These are phyloP conservation scores for Calidris pygmaea DNA, from an alignment of 2,113 vertebrate genomes.

Conservation along the genomic window DNA sequence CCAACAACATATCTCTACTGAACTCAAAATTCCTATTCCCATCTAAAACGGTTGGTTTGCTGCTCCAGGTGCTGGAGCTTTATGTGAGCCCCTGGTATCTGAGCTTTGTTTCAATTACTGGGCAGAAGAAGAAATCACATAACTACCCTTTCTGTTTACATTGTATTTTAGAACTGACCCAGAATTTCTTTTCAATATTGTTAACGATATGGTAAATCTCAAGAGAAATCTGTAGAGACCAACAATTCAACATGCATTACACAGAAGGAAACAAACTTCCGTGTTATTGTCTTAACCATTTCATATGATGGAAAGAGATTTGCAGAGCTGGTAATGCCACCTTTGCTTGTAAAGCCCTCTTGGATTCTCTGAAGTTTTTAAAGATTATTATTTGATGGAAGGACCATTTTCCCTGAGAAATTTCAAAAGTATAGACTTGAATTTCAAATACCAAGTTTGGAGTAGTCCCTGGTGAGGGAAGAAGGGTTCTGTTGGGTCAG, in stretches of 20 bases:
- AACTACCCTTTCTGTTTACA: neutral
- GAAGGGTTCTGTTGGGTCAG: neutral
- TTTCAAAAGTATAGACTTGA: neutral
- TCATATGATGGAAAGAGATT: neutral
- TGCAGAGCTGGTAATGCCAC: neutral
- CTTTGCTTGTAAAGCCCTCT: neutral
- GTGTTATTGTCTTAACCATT: neutral
- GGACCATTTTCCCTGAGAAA: neutral
- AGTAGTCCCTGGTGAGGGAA: neutral
- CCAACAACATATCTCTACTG: neutral
- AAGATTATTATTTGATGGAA: neutral
- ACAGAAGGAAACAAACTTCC: neutral
- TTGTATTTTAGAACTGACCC: neutral
- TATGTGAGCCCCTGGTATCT: neutral
- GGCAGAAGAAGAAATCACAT: neutral
- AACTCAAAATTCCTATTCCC: neutral
- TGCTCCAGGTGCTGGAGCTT: neutral
- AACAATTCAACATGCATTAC: neutral
- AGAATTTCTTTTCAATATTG: neutral
- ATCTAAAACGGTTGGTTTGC: neutral
- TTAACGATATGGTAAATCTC: neutral
- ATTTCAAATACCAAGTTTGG: neutral
- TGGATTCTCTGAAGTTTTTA: neutral
- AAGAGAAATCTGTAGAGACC: neutral
- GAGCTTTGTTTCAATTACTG: neutral